These are phyloP conservation scores for Mystacornis crossleyi DNA, from an alignment of 2,113 vertebrate genomes.

Conservation along the genomic window DNA sequence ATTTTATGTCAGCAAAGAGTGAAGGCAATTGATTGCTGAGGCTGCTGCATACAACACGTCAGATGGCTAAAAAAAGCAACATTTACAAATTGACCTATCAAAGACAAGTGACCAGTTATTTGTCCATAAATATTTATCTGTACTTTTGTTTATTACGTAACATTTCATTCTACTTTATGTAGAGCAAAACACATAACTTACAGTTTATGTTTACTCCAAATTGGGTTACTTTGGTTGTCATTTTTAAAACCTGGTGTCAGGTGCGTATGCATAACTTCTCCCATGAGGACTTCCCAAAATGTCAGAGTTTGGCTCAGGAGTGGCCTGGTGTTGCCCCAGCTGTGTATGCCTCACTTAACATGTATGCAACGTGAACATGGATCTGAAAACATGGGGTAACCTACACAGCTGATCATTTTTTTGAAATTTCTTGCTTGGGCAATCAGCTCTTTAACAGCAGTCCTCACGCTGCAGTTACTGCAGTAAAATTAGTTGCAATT, in stretches of 20 bases:
- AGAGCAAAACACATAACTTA: not conserved
- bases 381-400: not conserved
- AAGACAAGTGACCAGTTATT: not conserved
- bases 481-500: conserved; percentile 22
- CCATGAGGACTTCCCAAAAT: not conserved
- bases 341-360: not conserved
- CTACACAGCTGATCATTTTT: not conserved
- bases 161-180: conserved; percentile 1
- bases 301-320: conserved; percentile 4
- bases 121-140: not conserved
- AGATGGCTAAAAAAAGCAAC: not conserved
- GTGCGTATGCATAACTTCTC: not conserved
- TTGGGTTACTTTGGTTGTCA: not conserved
- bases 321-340: not conserved
- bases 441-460: not conserved
- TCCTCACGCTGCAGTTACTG: not conserved
- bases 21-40: not conserved
- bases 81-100: not conserved
- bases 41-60: not conserved
- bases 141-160: not conserved
- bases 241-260: not conserved
- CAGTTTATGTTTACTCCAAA: not conserved
- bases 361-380: fast-evolving
- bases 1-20: conserved; percentile 20
- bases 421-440: not conserved